phyloP scores from a whole-genome alignment of 2,113 vertebrate genomes.

The Hyla sarda region DNA sequence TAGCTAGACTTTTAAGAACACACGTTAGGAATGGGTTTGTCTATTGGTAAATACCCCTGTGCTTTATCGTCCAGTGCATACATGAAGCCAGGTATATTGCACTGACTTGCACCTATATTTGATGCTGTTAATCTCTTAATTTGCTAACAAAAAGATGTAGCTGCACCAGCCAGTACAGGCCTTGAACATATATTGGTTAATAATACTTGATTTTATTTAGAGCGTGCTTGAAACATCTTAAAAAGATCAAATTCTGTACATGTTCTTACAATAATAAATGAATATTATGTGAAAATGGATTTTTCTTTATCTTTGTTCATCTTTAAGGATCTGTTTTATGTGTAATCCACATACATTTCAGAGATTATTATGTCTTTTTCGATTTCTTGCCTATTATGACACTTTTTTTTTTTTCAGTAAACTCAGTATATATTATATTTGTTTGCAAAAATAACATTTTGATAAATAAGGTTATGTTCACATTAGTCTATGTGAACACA shows the following conservation, averaged over 20 bases:
- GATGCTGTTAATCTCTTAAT: slow-evolving; percentile 40
- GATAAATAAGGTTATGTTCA: background rate
- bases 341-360: background rate
- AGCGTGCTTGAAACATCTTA: background rate
- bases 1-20: background rate
- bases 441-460: background rate
- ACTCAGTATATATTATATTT: background rate
- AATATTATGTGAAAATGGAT: background rate
- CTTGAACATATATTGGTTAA: slow-evolving; percentile 14
- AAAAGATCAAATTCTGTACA: background rate
- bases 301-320: background rate
- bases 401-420: background rate
- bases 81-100: background rate
- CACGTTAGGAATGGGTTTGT: background rate
- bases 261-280: slow-evolving; percentile 5
- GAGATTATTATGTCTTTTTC: background rate
- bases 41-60: background rate
- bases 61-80: background rate
- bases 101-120: slow-evolving; percentile 24
- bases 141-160: slow-evolving; percentile 8
- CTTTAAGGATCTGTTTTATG: background rate
- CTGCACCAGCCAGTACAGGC: slow-evolving; percentile 3
- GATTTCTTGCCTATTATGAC: too few species aligned
- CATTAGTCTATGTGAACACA: background rate
- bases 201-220: background rate